Conservation (phyloP, 2,888 invertebrate species). For the Megaustenia siamemsis region DNA sequence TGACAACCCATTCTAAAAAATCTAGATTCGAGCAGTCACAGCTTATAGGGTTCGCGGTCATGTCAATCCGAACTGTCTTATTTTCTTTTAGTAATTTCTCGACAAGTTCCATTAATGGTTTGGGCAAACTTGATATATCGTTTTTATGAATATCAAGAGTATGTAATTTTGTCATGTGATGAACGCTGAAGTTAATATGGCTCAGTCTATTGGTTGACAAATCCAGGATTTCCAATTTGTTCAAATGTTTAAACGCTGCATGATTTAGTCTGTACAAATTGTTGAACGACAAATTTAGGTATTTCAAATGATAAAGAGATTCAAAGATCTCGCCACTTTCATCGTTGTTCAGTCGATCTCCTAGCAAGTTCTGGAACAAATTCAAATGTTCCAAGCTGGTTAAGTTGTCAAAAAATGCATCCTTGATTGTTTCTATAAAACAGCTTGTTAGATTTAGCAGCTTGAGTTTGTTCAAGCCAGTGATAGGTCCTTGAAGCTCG, state of each 20-base stretch:
- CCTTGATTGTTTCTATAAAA: conserved; percentile 27
- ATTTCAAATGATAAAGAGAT: conserved; percentile 31
- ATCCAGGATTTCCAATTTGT: conserved; percentile 40
- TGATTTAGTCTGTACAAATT: conserved; percentile 38
- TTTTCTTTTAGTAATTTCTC: not conserved
- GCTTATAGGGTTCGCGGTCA: conserved; percentile 52
- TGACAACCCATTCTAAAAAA: conserved; percentile 52
- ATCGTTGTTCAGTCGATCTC: conserved; percentile 36
- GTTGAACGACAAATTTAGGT: conserved; percentile 45
- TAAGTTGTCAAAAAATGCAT: conserved; percentile 46
- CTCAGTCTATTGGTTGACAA: conserved; percentile 46
- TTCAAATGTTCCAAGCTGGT: conserved; percentile 32
- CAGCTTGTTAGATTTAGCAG: conserved; percentile 29
- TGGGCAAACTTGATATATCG: conserved; percentile 38
- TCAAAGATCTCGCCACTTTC: conserved; percentile 36
- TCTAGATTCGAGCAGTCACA: conserved; percentile 54
- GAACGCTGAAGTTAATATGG: conserved; percentile 12
- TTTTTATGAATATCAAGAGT: conserved; percentile 48
- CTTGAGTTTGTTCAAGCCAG: conserved; percentile 40
- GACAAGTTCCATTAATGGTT: conserved; percentile 30
- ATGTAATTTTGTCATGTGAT: conserved; percentile 48
- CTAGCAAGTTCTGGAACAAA: conserved; percentile 47
- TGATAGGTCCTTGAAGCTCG: conserved; percentile 37
- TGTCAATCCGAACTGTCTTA: conserved; percentile 36
- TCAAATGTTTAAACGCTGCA: conserved; percentile 5